These are phyloP conservation scores for Cacoxenus indagator DNA, from an alignment of 2,888 invertebrate species.

Conservation along the genomic window DNA sequence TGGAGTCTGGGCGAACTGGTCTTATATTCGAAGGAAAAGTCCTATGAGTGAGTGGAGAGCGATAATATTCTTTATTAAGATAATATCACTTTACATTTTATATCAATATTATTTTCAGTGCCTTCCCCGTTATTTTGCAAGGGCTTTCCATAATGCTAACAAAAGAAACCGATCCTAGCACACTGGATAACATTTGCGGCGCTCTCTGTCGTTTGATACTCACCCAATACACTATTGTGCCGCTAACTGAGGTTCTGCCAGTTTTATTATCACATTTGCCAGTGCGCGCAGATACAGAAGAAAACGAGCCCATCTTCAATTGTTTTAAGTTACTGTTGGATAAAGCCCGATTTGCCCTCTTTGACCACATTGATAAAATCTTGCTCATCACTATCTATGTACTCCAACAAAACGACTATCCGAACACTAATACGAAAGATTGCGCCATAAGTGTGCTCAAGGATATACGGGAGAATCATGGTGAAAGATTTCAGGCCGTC, in stretches of 20 bases:
- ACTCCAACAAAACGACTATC: slow-evolving; percentile 74
- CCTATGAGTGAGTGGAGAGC: slow-evolving; percentile 74
- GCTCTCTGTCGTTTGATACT: slow-evolving; percentile 82
- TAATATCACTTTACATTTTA: neutral
- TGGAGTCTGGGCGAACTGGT: slow-evolving; percentile 83
- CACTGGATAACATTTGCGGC: slow-evolving; percentile 84
- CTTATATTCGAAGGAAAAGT: slow-evolving; percentile 76
- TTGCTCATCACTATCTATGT: slow-evolving; percentile 74
- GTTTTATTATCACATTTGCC: slow-evolving; percentile 80
- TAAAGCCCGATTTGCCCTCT: slow-evolving; percentile 74
- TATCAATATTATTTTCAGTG: slow-evolving; percentile 66
- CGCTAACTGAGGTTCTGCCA: slow-evolving; percentile 81
- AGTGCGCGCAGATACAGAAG: slow-evolving; percentile 80
- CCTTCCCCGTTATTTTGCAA: slow-evolving; percentile 78
- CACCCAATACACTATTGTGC: slow-evolving; percentile 76
- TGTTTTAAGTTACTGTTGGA: slow-evolving; percentile 77
- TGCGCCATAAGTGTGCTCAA: slow-evolving; percentile 73
- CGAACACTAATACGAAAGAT: slow-evolving; percentile 53
- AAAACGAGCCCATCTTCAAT: slow-evolving; percentile 79
- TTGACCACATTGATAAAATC: slow-evolving; percentile 73
- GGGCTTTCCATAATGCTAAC: slow-evolving; percentile 77
- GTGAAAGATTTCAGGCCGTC: slow-evolving; percentile 73
- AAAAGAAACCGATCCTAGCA: slow-evolving; percentile 77
- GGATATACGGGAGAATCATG: slow-evolving; percentile 74
- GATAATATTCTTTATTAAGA: slow-evolving; percentile 13